Evolutionary conservation across 2,888 invertebrate species (phyloP).

Genomic region (Xestia sexstrigata): DNA sequence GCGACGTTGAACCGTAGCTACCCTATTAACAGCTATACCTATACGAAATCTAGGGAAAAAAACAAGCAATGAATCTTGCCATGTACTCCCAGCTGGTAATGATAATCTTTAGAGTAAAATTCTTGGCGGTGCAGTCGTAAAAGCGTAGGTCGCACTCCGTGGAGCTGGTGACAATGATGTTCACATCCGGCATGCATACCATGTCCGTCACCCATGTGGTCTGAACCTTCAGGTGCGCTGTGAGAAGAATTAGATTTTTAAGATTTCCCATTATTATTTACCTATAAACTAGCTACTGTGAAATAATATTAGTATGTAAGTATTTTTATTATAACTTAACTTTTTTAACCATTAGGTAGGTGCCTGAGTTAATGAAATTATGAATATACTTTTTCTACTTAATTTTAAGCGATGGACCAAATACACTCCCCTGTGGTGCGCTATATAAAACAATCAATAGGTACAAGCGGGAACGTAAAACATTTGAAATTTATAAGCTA

Average conservation of each 20-base stretch:
- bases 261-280: not conserved
- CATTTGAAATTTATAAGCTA: not conserved
- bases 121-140: conserved; percentile 94
- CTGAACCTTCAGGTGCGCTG: conserved; percentile 91
- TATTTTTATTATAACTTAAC: not conserved
- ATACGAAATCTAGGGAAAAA: not conserved
- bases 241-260: not conserved
- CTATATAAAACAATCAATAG: not conserved
- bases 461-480: not conserved
- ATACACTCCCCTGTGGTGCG: not conserved
- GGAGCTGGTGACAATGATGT: conserved; percentile 94
- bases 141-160: conserved; percentile 95
- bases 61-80: conserved; percentile 67
- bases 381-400: not conserved
- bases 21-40: not conserved
- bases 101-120: conserved; percentile 93
- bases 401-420: not conserved
- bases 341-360: not conserved
- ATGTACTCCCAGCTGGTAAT: conserved; percentile 92
- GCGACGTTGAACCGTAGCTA: no score
- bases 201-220: conserved; percentile 94
- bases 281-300: not conserved
- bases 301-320: not conserved
- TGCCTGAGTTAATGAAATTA: not conserved
- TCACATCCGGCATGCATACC: conserved; percentile 94